phyloP scores from a whole-genome alignment of 2,797 vertebrate species.

The Lepus oiostolus region DNA sequence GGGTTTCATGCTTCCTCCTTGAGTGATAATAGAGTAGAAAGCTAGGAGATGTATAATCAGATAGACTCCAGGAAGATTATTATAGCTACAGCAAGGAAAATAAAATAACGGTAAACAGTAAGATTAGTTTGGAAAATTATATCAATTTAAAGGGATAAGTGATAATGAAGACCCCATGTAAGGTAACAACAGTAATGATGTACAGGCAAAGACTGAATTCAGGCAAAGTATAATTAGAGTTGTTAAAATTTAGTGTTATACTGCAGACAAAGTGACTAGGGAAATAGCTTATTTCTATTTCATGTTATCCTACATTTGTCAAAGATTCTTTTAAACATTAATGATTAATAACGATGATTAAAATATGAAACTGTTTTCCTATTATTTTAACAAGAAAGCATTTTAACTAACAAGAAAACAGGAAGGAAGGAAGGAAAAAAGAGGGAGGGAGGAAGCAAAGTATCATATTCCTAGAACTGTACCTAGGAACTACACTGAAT shows the following conservation, averaged over 20 bases:
- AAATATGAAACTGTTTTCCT: background rate
- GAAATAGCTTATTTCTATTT: background rate
- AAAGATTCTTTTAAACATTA: background rate
- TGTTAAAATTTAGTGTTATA: background rate
- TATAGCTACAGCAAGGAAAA: background rate
- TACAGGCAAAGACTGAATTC: background rate
- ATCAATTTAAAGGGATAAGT: background rate
- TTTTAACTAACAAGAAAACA: background rate
- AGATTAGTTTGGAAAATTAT: background rate
- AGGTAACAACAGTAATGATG: background rate
- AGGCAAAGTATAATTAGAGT: background rate
- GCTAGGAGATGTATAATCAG: background rate
- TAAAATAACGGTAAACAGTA: background rate
- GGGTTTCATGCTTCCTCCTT: background rate
- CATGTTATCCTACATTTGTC: background rate
- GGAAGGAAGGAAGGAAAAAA: no score
- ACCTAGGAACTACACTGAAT: no score
- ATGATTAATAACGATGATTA: background rate
- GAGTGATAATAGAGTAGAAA: background rate
- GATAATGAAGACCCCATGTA: background rate
- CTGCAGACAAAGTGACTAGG: background rate
- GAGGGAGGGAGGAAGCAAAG: no score
- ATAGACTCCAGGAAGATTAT: background rate
- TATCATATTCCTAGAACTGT: no score
- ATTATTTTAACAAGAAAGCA: background rate